A percentile compares a stretch with the other conserved stretches of the same genome.
These are phyloP conservation scores for Petrophora chlorosata DNA, from an alignment of 2,888 invertebrate species.

Conservation along the genomic window DNA sequence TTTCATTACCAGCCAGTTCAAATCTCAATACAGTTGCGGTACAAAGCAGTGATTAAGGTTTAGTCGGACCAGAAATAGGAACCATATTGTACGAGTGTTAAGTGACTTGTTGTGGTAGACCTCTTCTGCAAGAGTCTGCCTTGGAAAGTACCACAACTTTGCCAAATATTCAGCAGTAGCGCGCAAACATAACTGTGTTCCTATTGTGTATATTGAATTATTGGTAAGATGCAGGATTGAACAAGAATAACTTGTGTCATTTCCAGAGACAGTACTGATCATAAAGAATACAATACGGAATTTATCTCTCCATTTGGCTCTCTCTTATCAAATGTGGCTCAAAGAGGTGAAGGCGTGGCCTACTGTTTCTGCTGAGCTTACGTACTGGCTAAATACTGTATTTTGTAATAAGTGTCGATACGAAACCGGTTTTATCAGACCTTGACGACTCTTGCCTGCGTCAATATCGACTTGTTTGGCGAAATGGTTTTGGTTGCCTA, in stretches of 20 bases:
- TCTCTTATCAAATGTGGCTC: no score
- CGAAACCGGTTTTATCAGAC: conserved; percentile 33
- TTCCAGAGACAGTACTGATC: no score
- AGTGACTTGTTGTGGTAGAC: no score
- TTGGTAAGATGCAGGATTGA: background rate
- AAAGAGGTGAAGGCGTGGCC: no score
- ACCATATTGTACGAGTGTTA: no score
- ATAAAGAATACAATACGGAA: background rate
- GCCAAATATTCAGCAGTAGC: no score
- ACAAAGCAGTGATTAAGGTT: conserved; percentile 9
- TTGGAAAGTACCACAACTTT: no score
- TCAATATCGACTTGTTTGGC: conserved; percentile 20
- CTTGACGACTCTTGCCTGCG: conserved; percentile 31
- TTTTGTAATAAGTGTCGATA: conserved; percentile 14
- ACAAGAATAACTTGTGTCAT: no score
- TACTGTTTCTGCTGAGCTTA: background rate
- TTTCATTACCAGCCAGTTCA: conserved; percentile 30
- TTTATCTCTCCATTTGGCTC: no score
- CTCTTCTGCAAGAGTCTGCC: no score
- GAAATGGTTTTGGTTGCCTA: conserved; percentile 21
- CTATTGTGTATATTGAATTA: background rate
- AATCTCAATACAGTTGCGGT: conserved; percentile 15
- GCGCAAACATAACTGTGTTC: background rate
- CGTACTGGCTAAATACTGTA: conserved; percentile 3
- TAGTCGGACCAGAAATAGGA: background rate